These are phyloP conservation scores for Automeris io DNA, from an alignment of 2,888 invertebrate genomes.

Conservation along the genomic window DNA sequence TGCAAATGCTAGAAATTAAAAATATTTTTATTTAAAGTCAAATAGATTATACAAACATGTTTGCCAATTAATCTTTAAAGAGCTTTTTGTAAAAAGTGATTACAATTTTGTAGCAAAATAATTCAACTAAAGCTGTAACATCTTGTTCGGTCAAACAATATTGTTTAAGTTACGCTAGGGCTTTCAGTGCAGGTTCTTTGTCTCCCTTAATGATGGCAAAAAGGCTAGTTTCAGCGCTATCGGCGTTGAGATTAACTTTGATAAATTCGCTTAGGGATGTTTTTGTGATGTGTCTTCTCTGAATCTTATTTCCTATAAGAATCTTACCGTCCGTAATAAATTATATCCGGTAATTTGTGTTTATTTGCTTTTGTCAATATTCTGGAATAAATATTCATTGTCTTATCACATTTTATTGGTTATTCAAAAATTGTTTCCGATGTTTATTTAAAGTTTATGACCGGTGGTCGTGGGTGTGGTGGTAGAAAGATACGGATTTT, in stretches of 20 bases:
- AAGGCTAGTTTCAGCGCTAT: slow-evolving; percentile 10
- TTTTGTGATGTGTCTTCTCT: neutral
- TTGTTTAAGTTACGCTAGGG: neutral
- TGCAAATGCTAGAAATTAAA: too few species aligned
- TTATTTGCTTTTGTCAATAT: neutral
- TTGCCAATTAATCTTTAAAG: too few species aligned
- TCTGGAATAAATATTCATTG: too few species aligned
- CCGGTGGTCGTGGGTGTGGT: too few species aligned
- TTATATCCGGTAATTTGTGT: neutral
- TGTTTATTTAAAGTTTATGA: too few species aligned
- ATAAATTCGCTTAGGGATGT: neutral
- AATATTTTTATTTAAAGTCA: too few species aligned
- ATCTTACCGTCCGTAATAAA: neutral
- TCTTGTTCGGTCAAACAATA: neutral
- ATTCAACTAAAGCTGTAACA: neutral
- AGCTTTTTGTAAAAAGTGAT: too few species aligned
- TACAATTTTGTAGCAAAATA: too few species aligned
- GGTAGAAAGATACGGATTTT: too few species aligned
- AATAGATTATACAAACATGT: too few species aligned
- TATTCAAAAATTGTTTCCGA: too few species aligned
- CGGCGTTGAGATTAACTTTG: slow-evolving; percentile 1
- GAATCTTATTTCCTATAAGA: neutral
- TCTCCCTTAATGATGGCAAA: slow-evolving; percentile 21
- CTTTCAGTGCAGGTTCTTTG: slow-evolving; percentile 1
- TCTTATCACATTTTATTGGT: too few species aligned